Evolutionary conservation across 2,888 invertebrate genomes (phyloP).

Genomic region (Parnassius smintheus): DNA sequence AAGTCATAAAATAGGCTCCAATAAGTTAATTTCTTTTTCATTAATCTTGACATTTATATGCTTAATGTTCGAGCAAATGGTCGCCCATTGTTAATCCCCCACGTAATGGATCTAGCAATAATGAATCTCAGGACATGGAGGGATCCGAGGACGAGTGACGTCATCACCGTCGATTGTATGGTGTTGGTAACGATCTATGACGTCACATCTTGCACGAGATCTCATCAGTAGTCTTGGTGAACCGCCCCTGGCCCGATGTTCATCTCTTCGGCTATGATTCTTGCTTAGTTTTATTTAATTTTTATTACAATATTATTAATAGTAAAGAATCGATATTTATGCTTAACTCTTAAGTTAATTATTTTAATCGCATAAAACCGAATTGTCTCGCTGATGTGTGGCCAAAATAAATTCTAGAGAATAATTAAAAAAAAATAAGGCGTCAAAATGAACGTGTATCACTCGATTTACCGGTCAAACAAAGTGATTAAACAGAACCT

Average conservation of each 20-base stretch:
- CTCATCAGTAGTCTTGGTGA: conserved; percentile 54
- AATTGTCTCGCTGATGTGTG: not conserved
- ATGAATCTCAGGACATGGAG: conserved; percentile 44
- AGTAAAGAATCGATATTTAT: too few relatives aligned
- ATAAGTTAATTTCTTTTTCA: not conserved
- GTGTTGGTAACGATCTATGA: conserved; percentile 67
- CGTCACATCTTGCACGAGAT: conserved; percentile 60
- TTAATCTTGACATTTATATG: conserved; percentile 14
- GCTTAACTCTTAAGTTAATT: too few relatives aligned
- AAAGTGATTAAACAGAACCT: conserved; percentile 50
- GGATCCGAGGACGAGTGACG: conserved; percentile 63
- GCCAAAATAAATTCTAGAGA: not conserved
- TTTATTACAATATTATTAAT: conserved; percentile 11
- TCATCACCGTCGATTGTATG: conserved; percentile 62
- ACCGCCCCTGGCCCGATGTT: conserved; percentile 47
- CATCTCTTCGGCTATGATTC: conserved; percentile 51
- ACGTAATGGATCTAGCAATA: conserved; percentile 44
- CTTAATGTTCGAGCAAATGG: conserved; percentile 21
- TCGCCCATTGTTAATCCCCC: conserved; percentile 28
- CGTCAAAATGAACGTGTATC: conserved; percentile 63
- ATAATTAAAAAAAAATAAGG: conserved; percentile 24
- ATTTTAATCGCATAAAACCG: not conserved
- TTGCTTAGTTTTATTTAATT: conserved; percentile 39
- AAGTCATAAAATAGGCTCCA: not conserved
- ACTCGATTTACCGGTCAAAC: conserved; percentile 51